phyloP scores from a whole-genome alignment of 1,140 invertebrate genomes.

The Meloidogyne floridensis region DNA sequence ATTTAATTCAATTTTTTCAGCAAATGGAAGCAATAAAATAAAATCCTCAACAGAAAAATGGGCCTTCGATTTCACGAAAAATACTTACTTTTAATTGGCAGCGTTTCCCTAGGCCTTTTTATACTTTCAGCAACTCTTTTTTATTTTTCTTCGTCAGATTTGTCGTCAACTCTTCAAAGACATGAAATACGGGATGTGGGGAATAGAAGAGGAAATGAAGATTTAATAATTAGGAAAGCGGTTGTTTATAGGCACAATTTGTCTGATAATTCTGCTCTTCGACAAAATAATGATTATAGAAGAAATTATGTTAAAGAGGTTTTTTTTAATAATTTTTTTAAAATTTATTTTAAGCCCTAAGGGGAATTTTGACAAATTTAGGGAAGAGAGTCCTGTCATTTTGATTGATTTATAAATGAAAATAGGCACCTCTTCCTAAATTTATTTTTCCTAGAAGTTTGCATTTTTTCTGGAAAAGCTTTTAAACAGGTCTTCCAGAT shows the following conservation, averaged over 20 bases:
- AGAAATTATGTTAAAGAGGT: slow-evolving; percentile 44
- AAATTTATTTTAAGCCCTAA: background rate
- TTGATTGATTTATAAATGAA: no score
- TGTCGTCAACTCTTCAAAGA: background rate
- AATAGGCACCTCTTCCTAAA: no score
- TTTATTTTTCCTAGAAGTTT: no score
- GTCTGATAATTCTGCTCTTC: background rate
- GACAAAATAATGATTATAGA: slow-evolving; percentile 33
- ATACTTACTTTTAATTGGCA: slow-evolving; percentile 36
- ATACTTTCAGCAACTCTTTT: slow-evolving; percentile 15
- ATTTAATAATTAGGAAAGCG: background rate
- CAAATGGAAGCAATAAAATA: slow-evolving; percentile 1
- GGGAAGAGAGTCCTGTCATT: no score
- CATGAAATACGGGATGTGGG: background rate
- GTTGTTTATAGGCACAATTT: background rate
- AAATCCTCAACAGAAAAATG: slow-evolving; percentile 15
- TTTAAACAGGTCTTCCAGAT: no score
- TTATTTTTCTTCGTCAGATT: slow-evolving; percentile 5
- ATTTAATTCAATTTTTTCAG: background rate
- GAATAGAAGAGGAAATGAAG: background rate
- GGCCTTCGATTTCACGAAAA: slow-evolving; percentile 39
- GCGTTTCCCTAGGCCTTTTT: slow-evolving; percentile 25
- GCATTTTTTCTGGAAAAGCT: no score
- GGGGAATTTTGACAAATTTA: no score
- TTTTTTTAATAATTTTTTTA: slow-evolving; percentile 15